A percentile compares a stretch with the other conserved stretches of the same genome.
phyloP scores from a whole-genome alignment of 2,113 vertebrate species.

The Candoia aspera region DNA sequence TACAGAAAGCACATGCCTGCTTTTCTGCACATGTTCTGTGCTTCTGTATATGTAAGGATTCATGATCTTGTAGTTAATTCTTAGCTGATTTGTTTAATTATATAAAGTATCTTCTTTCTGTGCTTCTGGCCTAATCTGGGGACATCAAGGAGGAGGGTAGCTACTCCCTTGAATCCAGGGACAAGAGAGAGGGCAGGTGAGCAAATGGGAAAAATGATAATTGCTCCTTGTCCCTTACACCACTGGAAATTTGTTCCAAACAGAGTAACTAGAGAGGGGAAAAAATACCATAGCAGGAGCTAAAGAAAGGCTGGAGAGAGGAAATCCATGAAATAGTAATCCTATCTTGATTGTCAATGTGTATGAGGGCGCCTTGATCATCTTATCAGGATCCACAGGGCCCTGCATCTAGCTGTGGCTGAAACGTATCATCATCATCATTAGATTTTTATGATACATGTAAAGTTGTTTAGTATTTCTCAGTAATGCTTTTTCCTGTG shows the following conservation, averaged over 20 bases:
- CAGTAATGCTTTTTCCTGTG: not conserved
- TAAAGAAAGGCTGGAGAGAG: not conserved
- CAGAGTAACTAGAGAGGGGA: not conserved
- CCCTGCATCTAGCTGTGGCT: not conserved
- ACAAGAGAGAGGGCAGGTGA: not conserved
- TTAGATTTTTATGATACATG: not conserved
- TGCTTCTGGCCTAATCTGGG: not conserved
- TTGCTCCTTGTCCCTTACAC: not conserved
- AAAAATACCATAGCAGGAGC: not conserved
- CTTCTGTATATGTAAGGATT: not conserved
- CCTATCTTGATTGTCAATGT: not conserved
- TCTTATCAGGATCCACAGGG: not conserved
- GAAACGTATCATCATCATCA: not conserved
- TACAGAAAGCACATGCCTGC: constrained; percentile 22
- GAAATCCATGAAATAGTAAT: not conserved
- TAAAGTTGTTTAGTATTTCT: not conserved
- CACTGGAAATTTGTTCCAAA: not conserved
- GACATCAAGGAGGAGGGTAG: not conserved
- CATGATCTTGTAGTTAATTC: not conserved
- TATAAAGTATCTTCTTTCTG: not conserved
- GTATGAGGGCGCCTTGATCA: not conserved
- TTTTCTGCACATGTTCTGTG: not conserved
- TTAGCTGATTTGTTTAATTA: not conserved
- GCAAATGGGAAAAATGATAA: not conserved
- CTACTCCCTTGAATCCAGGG: not conserved